phyloP scores from a whole-genome alignment of 2,113 vertebrate genomes.

The Theropithecus gelada region DNA sequence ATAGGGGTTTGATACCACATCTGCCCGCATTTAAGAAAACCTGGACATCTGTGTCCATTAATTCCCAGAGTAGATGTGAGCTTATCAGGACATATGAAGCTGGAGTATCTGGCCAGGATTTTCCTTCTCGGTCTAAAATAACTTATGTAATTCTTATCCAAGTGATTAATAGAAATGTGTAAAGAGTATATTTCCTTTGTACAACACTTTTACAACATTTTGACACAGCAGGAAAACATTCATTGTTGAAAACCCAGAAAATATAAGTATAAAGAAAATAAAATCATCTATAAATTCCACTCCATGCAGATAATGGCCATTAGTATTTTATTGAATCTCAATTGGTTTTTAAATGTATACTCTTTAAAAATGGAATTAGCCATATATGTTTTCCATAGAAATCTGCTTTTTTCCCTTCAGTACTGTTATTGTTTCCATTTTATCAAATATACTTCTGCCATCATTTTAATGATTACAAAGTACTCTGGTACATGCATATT shows the following conservation, averaged over 20 bases:
- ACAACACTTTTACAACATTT: not conserved
- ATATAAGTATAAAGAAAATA: not conserved
- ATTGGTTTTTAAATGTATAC: not conserved
- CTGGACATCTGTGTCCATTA: constrained; percentile 19
- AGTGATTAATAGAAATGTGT: constrained; percentile 34
- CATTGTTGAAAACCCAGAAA: constrained; percentile 2
- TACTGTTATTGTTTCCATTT: not conserved
- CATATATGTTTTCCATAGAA: not conserved
- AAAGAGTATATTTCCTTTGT: constrained; percentile 32
- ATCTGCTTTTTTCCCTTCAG: not conserved
- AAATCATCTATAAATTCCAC: not conserved
- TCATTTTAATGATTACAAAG: not conserved
- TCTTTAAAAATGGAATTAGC: not conserved
- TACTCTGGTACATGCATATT: not conserved
- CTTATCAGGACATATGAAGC: not conserved
- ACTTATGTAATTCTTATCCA: not conserved
- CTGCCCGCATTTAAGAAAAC: not conserved
- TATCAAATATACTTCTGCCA: not conserved
- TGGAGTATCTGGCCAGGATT: constrained; percentile 23
- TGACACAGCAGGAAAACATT: not conserved
- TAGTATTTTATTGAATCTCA: not conserved
- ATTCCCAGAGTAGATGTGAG: not conserved
- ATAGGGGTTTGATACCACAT: not conserved
- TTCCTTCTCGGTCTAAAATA: constrained; percentile 41
- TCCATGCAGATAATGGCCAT: not conserved